Conservation (phyloP, 23 tunicate species). For the Diplosoma virens region DNA sequence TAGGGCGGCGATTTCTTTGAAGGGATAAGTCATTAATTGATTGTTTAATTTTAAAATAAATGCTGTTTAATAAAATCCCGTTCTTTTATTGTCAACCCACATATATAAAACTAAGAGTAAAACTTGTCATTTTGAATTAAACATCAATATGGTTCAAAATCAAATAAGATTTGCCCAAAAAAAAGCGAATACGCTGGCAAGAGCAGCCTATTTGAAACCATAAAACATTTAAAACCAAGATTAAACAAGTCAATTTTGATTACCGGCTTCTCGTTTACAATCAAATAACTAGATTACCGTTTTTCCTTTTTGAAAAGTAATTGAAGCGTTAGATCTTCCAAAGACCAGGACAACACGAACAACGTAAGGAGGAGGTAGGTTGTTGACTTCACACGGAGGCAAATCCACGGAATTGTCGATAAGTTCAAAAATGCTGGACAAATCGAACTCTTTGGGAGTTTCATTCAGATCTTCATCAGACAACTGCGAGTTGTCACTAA, state of each 20-base stretch:
- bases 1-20: too few species aligned
- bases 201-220: too few species aligned
- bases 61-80: too few species aligned
- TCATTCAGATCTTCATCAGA: not conserved
- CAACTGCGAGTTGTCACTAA: not conserved
- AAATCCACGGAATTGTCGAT: constrained; percentile 17
- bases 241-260: not conserved
- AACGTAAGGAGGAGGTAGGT: constrained; percentile 30
- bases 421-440: constrained; percentile 33
- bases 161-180: too few species aligned
- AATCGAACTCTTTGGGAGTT: constrained; percentile 10
- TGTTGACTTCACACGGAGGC: constrained; percentile 7
- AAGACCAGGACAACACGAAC: constrained; percentile 63
- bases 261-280: not conserved
- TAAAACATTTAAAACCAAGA: too few species aligned
- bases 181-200: too few species aligned
- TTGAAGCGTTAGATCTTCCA: constrained; percentile 58
- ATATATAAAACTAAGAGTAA: too few species aligned
- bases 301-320: constrained; percentile 20
- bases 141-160: too few species aligned
- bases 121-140: too few species aligned
- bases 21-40: too few species aligned
- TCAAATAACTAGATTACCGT: constrained; percentile 2
- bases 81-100: too few species aligned
- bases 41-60: too few species aligned